A percentile compares a stretch with the other conserved stretches of the same genome.
These are phyloP conservation scores for Micromys minutus DNA, from an alignment of 2,113 vertebrate genomes.

Conservation along the genomic window DNA sequence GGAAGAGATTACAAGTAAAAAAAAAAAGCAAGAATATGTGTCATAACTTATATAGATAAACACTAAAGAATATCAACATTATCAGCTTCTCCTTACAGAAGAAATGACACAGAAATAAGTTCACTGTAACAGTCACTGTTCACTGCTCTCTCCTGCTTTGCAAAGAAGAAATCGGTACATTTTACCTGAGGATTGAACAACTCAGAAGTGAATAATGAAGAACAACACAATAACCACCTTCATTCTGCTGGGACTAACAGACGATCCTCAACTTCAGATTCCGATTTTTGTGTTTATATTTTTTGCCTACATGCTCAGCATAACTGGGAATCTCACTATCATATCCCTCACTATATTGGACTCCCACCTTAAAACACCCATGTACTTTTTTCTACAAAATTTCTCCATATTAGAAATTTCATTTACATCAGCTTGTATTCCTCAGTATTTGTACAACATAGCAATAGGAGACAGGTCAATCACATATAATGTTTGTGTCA, in stretches of 20 bases:
- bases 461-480: slow-evolving; percentile 44
- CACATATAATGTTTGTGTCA: slow-evolving; percentile 22
- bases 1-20: background rate
- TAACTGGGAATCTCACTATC: slow-evolving; percentile 45
- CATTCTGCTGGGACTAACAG: slow-evolving; percentile 63
- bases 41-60: background rate
- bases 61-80: background rate
- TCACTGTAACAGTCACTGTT: background rate
- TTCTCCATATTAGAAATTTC: slow-evolving; percentile 52
- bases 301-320: slow-evolving; percentile 25
- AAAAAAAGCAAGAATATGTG: no score
- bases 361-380: slow-evolving; percentile 35
- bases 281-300: slow-evolving; percentile 53
- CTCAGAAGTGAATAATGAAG: slow-evolving; percentile 1
- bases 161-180: background rate
- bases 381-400: slow-evolving; percentile 56
- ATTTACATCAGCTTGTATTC: slow-evolving; percentile 43
- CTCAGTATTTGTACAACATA: slow-evolving; percentile 47
- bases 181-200: background rate
- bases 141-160: background rate
- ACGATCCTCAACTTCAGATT: slow-evolving; percentile 43
- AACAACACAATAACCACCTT: slow-evolving; percentile 54
- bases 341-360: slow-evolving; percentile 37
- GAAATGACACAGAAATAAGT: background rate
- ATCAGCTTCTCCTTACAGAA: background rate